Percentiles rank a stretch among this genome's conserved stretches.
phyloP scores from a whole-genome alignment of 2,888 invertebrate genomes.

The Dryomyza anilis region DNA sequence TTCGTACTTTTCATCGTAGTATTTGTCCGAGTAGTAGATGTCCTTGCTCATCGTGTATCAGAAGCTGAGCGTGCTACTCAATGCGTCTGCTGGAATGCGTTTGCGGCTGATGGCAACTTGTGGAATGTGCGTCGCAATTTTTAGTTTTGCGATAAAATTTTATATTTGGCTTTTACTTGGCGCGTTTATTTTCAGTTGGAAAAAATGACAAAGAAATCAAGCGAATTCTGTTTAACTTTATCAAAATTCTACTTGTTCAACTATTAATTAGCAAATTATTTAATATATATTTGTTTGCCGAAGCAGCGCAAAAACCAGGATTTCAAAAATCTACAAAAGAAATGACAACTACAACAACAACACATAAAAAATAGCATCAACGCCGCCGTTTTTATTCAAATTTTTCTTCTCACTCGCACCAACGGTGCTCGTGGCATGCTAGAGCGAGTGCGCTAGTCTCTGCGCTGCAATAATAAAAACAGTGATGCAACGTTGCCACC shows the following conservation, averaged over 20 bases:
- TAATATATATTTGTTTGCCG: neutral
- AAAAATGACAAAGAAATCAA: neutral
- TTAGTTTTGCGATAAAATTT: too few relatives aligned
- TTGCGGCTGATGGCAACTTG: too few relatives aligned
- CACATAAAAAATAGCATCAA: neutral
- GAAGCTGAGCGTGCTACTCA: too few relatives aligned
- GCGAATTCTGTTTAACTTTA: neutral
- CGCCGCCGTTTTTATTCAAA: slow-evolving; percentile 7
- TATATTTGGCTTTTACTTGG: neutral
- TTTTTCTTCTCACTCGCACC: neutral
- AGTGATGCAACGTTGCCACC: too few relatives aligned
- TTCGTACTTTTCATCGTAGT: slow-evolving; percentile 87
- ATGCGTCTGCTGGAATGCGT: too few relatives aligned
- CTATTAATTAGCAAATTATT: neutral
- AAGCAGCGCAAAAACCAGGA: neutral
- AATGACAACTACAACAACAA: slow-evolving; percentile 9
- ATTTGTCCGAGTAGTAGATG: slow-evolving; percentile 93
- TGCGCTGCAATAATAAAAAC: too few relatives aligned
- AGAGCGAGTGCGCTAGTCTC: neutral
- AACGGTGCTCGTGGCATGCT: neutral
- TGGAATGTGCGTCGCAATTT: neutral
- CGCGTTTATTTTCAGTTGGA: neutral
- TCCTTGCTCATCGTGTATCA: slow-evolving; percentile 68
- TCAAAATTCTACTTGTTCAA: neutral
- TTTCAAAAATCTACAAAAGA: neutral